Evolutionary conservation across 2,797 vertebrate species (phyloP), one percentile per base, ranked within the genome.

Genomic region (Enteromius anoplus): DNA sequence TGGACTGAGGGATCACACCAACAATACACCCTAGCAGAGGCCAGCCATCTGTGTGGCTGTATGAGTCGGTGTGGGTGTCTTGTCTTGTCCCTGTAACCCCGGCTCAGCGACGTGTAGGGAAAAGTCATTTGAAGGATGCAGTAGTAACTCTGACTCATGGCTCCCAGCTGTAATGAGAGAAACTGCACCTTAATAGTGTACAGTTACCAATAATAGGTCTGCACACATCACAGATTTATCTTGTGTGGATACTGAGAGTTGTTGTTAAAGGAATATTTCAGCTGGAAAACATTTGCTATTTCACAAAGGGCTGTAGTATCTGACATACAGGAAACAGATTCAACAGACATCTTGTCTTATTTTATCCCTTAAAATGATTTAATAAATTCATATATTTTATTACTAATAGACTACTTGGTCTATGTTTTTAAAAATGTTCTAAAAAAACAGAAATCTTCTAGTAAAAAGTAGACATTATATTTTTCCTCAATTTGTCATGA

Each of bases 131-230:
- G 78, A 80, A 83, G 85, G 84, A 23, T 65, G 81, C 72, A 40
- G 81, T 85, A 82, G 86, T 86, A 86, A 85, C 83, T 81, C 73
- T 82, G 83, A 86, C 80, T 81, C 85, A 79, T 65, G 79, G 70
- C 65, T 82, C 60, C 65, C 70, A 70, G 80, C 83, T 78, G 62
- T 62, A 85, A 65, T 29, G 26, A 77, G 76, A 76, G 68, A 69
- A 79, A 83, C 80, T 23, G 49, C 62, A 80, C 62, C 72, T 83
- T 83, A 23, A 62, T 83, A 40, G 40, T 70, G 75, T 77, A 70
- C 64, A 62, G 64, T 62, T 70, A 83, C 75, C 73, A 83, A 83
- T 83, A 83, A 83, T 62, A 83, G 81, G 26, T n/a, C 49, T 55
- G 21, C 14, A 53, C 34, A 78, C 65, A 78, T 70, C 37, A 47